Percentiles rank a stretch among this genome's conserved stretches.
These are phyloP conservation scores for Nematolebias whitei DNA, from an alignment of 2,113 vertebrate species.

Conservation along the genomic window DNA sequence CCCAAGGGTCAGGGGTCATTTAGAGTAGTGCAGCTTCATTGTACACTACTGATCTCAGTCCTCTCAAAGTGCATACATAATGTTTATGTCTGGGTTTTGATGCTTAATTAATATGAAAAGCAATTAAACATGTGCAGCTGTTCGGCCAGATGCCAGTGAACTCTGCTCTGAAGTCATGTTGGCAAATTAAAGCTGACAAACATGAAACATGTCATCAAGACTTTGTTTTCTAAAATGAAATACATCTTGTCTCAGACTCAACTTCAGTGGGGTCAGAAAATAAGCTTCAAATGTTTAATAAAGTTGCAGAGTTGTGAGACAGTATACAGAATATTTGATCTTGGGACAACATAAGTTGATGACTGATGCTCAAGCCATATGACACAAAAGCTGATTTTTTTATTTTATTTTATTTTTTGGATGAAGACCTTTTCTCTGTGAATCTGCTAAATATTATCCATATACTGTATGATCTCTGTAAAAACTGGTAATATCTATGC, in stretches of 20 bases:
- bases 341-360: neutral
- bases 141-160: constrained; percentile 74
- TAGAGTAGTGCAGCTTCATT: too few relatives aligned
- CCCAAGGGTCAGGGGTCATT: too few relatives aligned
- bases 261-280: constrained; percentile 18
- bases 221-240: constrained; percentile 46
- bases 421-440: neutral
- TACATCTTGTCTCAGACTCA: constrained; percentile 48
- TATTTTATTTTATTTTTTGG: neutral
- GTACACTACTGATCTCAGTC: constrained; percentile 14
- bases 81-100: constrained; percentile 58
- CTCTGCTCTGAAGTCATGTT: constrained; percentile 68
- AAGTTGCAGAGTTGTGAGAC: constrained; percentile 14
- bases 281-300: constrained; percentile 6
- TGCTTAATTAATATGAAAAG: constrained; percentile 73
- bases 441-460: too few relatives aligned
- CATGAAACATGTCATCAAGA: constrained; percentile 53
- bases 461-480: too few relatives aligned
- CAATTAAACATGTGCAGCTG: constrained; percentile 78
- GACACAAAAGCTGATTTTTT: neutral
- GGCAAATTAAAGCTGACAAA: constrained; percentile 74
- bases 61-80: constrained; percentile 65
- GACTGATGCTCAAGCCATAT: neutral
- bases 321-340: neutral
- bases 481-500: too few relatives aligned